Evolutionary conservation across 2,113 vertebrate species (phyloP), one percentile per base, ranked within the genome.

Genomic region (Corythornis madagascariensis): DNA sequence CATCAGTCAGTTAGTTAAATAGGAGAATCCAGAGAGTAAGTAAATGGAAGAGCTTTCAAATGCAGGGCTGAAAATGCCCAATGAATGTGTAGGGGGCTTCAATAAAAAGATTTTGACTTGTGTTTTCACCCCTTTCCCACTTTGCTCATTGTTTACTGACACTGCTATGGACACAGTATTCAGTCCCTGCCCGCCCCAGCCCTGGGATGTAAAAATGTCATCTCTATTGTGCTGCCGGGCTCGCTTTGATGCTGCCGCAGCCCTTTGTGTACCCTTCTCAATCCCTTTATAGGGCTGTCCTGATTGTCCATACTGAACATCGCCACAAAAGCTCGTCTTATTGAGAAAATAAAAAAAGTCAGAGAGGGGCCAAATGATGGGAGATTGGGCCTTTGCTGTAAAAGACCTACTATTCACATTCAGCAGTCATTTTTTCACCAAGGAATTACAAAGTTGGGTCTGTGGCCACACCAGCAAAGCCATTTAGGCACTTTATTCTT

Each of bases 191-290:
- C 91, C 95, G 95, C 95, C 96, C 97, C 95, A 89, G 94, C 97
- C 97, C 96, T 55, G 97, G 98, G 98, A 98, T 97, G 97, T 98
- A 98, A 97, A 98, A 98, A 98, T 98, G 98, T 98, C 98, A 98
- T 96, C 92, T 97, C 97, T 97, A 97, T 97, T 98, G 97, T 98
- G 96, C 95, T 97, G 96, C 96, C 9, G 88, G 88, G 96, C 93
- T 73, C 28, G 94, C 97, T 98, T 97, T 98, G 98, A 98, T 97
- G 98, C 91, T 76, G 96, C 97, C 97, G 97, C 97, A 82, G 96
- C 95, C 98, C 96, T 98, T 98, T 98, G 97, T 97, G 88, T 96
- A 88, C 71, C 90, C 95, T 92, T 95, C 96, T 97, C 97, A 98
- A 98, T 98, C 96, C 98, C 98, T 98, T 98, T 98, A 97, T 96